These are phyloP conservation scores for Meriones unguiculatus DNA, from an alignment of 2,113 vertebrate species.

Conservation along the genomic window DNA sequence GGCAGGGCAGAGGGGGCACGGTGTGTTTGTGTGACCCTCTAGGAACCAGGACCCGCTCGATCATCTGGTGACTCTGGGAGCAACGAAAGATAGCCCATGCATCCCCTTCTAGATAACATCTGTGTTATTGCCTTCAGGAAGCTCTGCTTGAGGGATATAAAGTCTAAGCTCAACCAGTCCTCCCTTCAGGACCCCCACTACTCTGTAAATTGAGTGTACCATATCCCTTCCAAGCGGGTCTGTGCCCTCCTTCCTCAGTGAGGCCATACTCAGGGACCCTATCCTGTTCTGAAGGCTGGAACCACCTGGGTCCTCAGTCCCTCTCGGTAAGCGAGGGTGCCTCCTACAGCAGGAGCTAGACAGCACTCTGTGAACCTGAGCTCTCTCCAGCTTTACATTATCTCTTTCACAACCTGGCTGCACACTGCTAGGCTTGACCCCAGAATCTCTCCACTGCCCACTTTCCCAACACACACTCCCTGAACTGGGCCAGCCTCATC, in stretches of 20 bases:
- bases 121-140: background rate
- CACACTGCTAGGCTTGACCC: background rate
- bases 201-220: background rate
- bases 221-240: background rate
- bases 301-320: too few species aligned
- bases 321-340: background rate
- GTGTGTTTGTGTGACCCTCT: fast-evolving
- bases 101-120: background rate
- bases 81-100: background rate
- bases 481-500: background rate
- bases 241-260: background rate
- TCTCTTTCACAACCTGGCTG: background rate
- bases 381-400: background rate
- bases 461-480: background rate
- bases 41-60: background rate
- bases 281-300: background rate
- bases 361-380: background rate
- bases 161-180: background rate
- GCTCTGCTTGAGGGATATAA: background rate
- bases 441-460: background rate
- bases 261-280: background rate
- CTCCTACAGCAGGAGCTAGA: background rate
- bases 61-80: too few species aligned
- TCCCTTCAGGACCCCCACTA: background rate
- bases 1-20: background rate